These are phyloP conservation scores for Laterallus jamaicensis DNA, from an alignment of 2,113 vertebrate genomes.

Conservation along the genomic window DNA sequence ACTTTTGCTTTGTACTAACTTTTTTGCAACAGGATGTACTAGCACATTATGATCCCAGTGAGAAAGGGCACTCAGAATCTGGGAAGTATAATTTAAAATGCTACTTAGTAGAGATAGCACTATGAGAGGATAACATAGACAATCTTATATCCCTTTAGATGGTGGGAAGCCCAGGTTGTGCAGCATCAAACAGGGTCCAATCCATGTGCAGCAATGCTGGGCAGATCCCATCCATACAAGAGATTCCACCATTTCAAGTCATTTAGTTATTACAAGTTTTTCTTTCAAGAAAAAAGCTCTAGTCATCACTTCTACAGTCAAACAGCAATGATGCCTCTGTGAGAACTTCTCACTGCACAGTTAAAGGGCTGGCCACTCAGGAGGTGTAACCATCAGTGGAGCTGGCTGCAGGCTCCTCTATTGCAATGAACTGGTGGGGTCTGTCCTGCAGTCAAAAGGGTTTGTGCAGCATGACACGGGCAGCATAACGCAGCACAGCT, in stretches of 20 bases:
- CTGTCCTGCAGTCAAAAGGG: background rate
- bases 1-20: background rate
- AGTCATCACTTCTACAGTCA: background rate
- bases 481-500: background rate
- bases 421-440: background rate
- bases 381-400: fast-evolving
- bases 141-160: background rate
- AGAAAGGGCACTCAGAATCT: background rate
- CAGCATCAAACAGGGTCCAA: background rate
- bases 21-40: background rate
- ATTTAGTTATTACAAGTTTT: background rate
- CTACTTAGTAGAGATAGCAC: background rate
- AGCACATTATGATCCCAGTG: background rate
- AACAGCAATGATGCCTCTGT: background rate
- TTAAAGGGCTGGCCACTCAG: background rate
- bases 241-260: background rate
- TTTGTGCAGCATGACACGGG: background rate
- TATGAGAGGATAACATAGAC: background rate
- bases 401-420: background rate
- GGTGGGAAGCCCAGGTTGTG: background rate
- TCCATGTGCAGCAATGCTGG: background rate
- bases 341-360: background rate
- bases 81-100: background rate
- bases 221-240: background rate
- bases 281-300: background rate